Evolutionary conservation across 2,888 invertebrate species (phyloP).

Genomic region (Pollenia amentaria): DNA sequence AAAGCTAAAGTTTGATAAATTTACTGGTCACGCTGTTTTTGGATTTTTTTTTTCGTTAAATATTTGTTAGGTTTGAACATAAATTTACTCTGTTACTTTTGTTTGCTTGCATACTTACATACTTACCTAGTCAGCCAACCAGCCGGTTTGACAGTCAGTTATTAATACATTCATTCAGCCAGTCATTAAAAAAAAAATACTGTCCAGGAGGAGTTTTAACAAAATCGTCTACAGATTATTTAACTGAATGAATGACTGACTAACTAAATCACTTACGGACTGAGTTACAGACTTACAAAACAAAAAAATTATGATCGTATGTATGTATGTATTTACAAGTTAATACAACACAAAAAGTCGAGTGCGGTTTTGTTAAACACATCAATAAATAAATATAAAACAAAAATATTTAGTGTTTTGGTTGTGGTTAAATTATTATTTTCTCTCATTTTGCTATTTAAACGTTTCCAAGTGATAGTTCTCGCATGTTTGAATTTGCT

Average conservation of each 20-base stretch:
- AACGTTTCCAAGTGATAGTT: neutral
- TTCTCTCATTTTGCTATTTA: constrained; percentile 3
- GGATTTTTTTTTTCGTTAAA: too few relatives aligned
- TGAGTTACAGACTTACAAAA: constrained; percentile 15
- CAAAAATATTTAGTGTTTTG: constrained; percentile 65
- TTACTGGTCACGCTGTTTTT: too few relatives aligned
- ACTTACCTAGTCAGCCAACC: constrained; percentile 9
- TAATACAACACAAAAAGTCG: constrained; percentile 33
- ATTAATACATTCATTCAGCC: constrained; percentile 43
- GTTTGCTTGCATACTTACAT: constrained; percentile 4
- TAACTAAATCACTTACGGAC: constrained; percentile 21
- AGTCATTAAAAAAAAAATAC: constrained; percentile 43
- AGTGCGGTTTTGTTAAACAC: constrained; percentile 59
- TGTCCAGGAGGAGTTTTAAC: constrained; percentile 54
- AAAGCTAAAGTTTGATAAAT: too few relatives aligned
- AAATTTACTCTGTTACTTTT: constrained; percentile 25
- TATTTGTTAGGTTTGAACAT: too few relatives aligned
- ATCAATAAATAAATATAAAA: constrained; percentile 27
- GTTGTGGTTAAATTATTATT: constrained; percentile 61
- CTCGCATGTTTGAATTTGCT: neutral
- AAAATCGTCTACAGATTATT: constrained; percentile 48
- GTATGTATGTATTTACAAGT: neutral
- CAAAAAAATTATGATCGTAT: constrained; percentile 5
- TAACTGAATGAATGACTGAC: constrained; percentile 38
- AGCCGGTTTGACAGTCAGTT: constrained; percentile 35